These are phyloP conservation scores for Tauraco erythrolophus DNA, from an alignment of 2,113 vertebrate species.

Conservation along the genomic window DNA sequence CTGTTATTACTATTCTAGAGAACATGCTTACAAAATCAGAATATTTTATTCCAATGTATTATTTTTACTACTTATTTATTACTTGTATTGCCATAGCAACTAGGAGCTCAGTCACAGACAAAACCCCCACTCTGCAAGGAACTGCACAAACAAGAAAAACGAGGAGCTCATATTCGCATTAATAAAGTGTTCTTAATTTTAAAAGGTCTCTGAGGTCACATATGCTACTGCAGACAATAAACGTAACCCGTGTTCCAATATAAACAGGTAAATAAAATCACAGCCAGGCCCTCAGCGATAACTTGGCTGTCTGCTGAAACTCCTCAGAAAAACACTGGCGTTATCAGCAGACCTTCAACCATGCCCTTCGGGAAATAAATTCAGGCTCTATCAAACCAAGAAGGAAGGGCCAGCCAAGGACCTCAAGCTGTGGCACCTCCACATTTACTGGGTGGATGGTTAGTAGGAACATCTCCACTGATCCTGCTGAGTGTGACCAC, in stretches of 20 bases:
- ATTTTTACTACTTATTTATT: conserved; percentile 63
- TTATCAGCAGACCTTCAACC: neutral
- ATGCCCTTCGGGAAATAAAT: neutral
- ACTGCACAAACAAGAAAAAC: neutral
- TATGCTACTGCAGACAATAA: neutral
- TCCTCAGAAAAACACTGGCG: neutral
- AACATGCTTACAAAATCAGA: neutral
- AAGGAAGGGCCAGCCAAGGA: neutral
- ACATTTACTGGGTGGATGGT: neutral
- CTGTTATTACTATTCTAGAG: neutral
- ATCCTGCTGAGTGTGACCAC: accelerated
- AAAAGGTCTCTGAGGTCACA: neutral
- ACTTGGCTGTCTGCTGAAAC: neutral
- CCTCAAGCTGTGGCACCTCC: neutral
- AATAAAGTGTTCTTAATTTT: conserved; percentile 42
- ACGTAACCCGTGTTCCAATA: neutral
- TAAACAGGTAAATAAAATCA: neutral
- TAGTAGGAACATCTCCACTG: neutral
- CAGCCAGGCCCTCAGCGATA: neutral
- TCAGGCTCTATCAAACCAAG: neutral
- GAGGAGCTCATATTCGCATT: neutral
- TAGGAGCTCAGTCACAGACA: neutral
- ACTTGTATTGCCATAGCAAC: conserved; percentile 59
- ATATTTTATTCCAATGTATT: conserved; percentile 19
- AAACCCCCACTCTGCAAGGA: neutral